Conservation (phyloP, 2,888 invertebrate species). For the Plagodis dolabraria region DNA sequence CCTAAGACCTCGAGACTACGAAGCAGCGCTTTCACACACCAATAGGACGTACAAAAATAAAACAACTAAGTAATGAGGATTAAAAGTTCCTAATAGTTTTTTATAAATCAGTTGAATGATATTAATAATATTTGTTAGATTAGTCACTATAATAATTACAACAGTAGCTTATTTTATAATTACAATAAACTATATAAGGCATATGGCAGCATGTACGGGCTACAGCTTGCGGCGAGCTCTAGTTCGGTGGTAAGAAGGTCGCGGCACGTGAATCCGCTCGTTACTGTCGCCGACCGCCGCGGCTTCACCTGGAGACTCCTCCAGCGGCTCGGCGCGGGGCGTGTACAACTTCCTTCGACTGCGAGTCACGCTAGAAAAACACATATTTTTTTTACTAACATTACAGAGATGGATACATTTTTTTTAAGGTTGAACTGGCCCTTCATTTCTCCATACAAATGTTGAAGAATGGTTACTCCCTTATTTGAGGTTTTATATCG, state of each 20-base stretch:
- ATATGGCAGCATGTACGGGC: not conserved
- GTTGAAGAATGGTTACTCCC: too few relatives aligned
- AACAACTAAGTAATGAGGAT: too few relatives aligned
- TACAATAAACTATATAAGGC: too few relatives aligned
- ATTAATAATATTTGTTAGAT: too few relatives aligned
- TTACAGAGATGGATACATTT: not conserved
- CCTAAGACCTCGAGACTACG: too few relatives aligned
- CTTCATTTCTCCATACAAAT: not conserved
- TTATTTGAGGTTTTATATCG: too few relatives aligned
- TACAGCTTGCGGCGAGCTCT: slow-evolving; percentile 71
- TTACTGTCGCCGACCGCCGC: slow-evolving; percentile 51
- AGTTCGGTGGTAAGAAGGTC: slow-evolving; percentile 71
- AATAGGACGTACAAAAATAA: too few relatives aligned
- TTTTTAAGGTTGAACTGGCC: not conserved
- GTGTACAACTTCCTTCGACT: slow-evolving; percentile 79
- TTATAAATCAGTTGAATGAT: too few relatives aligned
- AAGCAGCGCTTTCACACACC: too few relatives aligned
- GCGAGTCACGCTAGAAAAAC: slow-evolving; percentile 57
- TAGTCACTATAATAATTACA: too few relatives aligned
- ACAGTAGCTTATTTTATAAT: too few relatives aligned
- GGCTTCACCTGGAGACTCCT: slow-evolving; percentile 55
- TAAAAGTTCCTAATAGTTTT: too few relatives aligned
- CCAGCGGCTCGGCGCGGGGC: slow-evolving; percentile 72
- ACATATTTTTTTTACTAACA: not conserved
- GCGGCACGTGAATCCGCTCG: slow-evolving; percentile 63